Conservation (phyloP, 2,797 vertebrate species). For the Gobio occitaniae region DNA sequence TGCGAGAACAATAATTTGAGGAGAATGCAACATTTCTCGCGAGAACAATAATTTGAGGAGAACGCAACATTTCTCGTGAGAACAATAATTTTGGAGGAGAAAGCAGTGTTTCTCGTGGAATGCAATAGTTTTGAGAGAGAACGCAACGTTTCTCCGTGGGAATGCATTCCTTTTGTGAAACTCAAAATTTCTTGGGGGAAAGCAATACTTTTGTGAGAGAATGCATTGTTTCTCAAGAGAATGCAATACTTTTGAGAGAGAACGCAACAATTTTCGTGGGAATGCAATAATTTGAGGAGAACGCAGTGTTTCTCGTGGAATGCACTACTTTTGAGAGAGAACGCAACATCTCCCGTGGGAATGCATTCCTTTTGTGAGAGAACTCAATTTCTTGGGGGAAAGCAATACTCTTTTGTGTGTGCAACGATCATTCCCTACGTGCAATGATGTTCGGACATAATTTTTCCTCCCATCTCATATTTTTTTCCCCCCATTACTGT, state of each 20-base stretch:
- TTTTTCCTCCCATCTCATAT: neutral
- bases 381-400: no score
- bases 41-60: no score
- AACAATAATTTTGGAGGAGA: accelerated
- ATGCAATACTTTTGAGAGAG: neutral
- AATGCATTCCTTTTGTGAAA: no score
- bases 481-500: no score
- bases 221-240: neutral
- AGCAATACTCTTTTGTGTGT: no score
- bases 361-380: no score
- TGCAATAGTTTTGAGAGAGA: no score
- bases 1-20: no score
- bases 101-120: no score
- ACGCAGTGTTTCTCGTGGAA: accelerated
- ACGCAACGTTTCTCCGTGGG: no score
- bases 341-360: neutral
- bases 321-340: neutral
- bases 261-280: neutral
- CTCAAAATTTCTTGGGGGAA: accelerated
- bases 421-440: no score
- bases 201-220: accelerated
- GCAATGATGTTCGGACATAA: accelerated
- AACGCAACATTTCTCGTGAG: neutral
- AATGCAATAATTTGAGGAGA: neutral
- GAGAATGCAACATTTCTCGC: no score